phyloP scores from a whole-genome alignment of 2,113 vertebrate genomes.

The Gymnogyps californianus region DNA sequence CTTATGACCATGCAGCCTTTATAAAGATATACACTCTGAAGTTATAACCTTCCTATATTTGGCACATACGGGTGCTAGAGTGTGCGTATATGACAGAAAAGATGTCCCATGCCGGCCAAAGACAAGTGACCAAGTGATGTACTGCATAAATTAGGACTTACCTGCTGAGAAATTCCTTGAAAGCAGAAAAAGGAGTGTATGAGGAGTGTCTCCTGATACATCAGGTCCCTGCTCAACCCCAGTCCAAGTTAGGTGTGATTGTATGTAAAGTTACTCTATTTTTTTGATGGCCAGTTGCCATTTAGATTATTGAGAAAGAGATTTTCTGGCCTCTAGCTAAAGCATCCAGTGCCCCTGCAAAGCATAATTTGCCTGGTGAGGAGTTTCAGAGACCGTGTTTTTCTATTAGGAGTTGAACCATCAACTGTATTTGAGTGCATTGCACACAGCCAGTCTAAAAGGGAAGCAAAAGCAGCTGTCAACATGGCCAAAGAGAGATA shows the following conservation, averaged over 20 bases:
- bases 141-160: background rate
- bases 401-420: background rate
- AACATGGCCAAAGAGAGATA: background rate
- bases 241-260: background rate
- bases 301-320: background rate
- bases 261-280: background rate
- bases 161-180: background rate
- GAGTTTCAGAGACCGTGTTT: background rate
- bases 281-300: background rate
- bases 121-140: background rate
- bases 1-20: background rate
- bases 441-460: background rate
- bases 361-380: background rate
- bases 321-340: background rate
- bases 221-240: background rate
- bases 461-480: background rate
- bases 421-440: background rate
- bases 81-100: background rate
- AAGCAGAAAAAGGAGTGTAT: background rate
- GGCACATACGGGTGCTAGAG: background rate
- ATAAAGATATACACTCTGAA: background rate
- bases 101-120: background rate
- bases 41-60: background rate
- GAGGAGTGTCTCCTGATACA: background rate
- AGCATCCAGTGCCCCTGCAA: background rate